Evolutionary conservation across 2,797 vertebrate species (phyloP).

Genomic region (Halcyon smyrnensis): DNA sequence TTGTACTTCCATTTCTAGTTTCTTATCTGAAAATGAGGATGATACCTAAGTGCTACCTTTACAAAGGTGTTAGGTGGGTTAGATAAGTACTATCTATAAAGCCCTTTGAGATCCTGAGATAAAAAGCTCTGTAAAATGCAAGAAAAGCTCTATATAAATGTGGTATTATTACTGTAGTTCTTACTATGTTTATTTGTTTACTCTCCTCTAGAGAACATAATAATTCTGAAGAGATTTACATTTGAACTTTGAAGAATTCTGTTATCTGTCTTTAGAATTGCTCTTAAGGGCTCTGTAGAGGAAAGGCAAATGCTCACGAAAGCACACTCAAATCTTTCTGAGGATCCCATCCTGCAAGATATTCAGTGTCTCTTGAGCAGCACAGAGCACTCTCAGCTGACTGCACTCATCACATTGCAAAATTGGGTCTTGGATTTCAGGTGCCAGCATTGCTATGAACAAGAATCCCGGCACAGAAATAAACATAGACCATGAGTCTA

Average conservation of each 20-base stretch:
- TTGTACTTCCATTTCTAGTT: background rate
- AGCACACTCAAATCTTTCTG: slow-evolving; percentile 39
- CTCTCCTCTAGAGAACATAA: slow-evolving; percentile 23
- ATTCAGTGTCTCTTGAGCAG: slow-evolving; percentile 22
- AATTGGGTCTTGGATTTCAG: background rate
- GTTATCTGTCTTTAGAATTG: slow-evolving; percentile 33
- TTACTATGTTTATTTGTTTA: slow-evolving; percentile 49
- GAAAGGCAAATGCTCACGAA: slow-evolving; percentile 29
- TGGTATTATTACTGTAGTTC: slow-evolving; percentile 1
- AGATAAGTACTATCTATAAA: slow-evolving; percentile 52
- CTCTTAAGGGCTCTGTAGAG: slow-evolving; percentile 47
- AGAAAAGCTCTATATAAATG: slow-evolving; percentile 11
- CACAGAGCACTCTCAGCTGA: slow-evolving; percentile 16
- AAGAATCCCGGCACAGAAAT: background rate
- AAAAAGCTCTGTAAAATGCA: slow-evolving; percentile 35
- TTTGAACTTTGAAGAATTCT: slow-evolving; percentile 61
- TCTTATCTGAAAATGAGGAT: slow-evolving; percentile 11
- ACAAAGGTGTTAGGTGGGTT: slow-evolving; percentile 10
- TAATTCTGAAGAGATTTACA: slow-evolving; percentile 68
- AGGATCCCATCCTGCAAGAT: slow-evolving; percentile 8
- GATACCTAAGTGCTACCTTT: slow-evolving; percentile 38
- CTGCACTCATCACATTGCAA: background rate
- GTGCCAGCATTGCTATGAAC: background rate
- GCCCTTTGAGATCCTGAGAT: slow-evolving; percentile 25
- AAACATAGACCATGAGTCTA: background rate